These are phyloP conservation scores for Margarornis squamiger DNA, from an alignment of 2,797 vertebrate genomes.

Conservation along the genomic window DNA sequence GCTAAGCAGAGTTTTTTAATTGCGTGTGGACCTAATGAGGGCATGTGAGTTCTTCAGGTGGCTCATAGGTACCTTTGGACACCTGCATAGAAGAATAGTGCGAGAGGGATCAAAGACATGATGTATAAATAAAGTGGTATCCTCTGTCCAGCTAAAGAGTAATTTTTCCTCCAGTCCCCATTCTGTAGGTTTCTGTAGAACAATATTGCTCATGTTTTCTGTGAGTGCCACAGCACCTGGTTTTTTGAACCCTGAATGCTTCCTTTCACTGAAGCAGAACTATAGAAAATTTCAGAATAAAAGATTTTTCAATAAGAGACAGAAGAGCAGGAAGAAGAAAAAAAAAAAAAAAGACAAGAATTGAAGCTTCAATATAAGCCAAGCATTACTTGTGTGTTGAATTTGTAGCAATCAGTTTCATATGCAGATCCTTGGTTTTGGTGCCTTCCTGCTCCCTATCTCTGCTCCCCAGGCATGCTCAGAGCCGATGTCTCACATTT, in stretches of 20 bases:
- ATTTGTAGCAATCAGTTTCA: background rate
- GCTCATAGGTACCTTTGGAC: background rate
- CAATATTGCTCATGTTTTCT: background rate
- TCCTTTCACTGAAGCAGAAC: background rate
- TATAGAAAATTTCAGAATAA: background rate
- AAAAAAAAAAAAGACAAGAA: background rate
- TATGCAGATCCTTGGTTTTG: background rate
- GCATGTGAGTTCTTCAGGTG: background rate
- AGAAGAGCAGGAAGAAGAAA: fast-evolving
- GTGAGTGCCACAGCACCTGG: background rate
- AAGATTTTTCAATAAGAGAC: background rate
- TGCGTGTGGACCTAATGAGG: background rate
- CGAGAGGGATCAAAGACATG: background rate
- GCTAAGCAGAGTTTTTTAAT: background rate
- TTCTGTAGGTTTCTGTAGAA: background rate
- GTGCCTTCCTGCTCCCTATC: background rate
- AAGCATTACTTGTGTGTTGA: background rate
- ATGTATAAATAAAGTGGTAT: background rate
- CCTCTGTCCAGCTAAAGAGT: background rate
- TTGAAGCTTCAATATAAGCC: background rate
- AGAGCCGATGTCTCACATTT: background rate
- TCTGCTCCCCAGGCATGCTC: background rate
- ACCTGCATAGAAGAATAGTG: background rate
- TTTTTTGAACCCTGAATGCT: background rate
- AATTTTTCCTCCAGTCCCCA: background rate